Conservation (phyloP, 2,888 invertebrate genomes). For the Drosophila antonietae region DNA sequence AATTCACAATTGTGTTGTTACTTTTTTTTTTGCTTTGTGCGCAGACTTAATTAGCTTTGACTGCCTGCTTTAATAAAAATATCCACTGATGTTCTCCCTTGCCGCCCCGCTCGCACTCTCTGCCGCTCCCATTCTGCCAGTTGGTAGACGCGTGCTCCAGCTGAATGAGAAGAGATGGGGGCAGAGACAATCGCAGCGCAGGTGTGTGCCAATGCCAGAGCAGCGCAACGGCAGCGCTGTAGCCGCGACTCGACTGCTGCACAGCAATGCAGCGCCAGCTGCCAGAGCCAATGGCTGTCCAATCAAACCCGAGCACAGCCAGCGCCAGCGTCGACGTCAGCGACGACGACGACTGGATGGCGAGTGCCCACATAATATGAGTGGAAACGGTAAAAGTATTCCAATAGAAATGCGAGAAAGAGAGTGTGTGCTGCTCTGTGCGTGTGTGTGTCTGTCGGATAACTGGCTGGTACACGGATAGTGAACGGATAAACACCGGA, state of each 20-base stretch:
- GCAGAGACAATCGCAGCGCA: constrained; percentile 37
- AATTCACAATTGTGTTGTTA: constrained; percentile 48
- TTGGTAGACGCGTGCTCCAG: constrained; percentile 47
- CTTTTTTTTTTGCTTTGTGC: constrained; percentile 47
- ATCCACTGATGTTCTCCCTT: constrained; percentile 20
- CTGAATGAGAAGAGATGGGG: neutral
- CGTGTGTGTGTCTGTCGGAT: constrained; percentile 21
- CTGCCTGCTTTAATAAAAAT: constrained; percentile 59
- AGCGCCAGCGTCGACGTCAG: constrained; percentile 12
- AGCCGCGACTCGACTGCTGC: constrained; percentile 14
- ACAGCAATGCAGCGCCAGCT: constrained; percentile 36
- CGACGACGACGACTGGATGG: constrained; percentile 11
- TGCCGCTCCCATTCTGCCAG: neutral
- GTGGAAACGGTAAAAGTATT: constrained; percentile 15
- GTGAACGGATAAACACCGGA: constrained; percentile 31
- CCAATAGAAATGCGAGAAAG: constrained; percentile 35
- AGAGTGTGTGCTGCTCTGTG: constrained; percentile 26
- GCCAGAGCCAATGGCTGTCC: constrained; percentile 37
- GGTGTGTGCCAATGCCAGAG: constrained; percentile 67
- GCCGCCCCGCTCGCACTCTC: neutral
- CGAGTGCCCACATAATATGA: constrained; percentile 14
- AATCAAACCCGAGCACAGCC: constrained; percentile 49
- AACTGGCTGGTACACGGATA: constrained; percentile 32
- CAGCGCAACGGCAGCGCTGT: constrained; percentile 37
- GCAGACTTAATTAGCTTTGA: constrained; percentile 74